phyloP scores from a whole-genome alignment of 2,113 vertebrate species.

The Pseudopipra pipra region DNA sequence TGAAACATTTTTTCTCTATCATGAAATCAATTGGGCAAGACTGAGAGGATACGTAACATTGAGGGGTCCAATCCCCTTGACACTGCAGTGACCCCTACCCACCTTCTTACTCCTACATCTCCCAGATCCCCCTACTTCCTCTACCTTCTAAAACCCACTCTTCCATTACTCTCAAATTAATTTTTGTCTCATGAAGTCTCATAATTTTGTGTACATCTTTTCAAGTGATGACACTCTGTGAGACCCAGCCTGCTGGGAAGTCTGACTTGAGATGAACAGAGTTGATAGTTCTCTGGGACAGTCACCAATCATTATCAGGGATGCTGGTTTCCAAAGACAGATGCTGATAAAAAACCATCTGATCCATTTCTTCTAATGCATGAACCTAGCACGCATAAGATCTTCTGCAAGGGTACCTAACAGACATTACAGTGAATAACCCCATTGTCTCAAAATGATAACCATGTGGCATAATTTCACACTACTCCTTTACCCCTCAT shows the following conservation, averaged over 20 bases:
- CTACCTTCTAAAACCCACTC: background rate
- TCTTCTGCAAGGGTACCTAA: background rate
- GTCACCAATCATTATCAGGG: background rate
- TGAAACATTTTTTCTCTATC: background rate
- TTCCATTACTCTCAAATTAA: background rate
- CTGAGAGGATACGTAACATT: background rate
- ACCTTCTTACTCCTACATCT: background rate
- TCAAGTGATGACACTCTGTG: background rate
- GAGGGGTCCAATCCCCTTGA: background rate
- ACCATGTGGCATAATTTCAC: background rate
- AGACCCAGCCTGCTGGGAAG: background rate
- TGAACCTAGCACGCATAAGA: background rate
- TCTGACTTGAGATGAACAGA: background rate
- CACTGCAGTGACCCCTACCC: background rate
- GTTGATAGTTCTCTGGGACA: background rate
- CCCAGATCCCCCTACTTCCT: background rate
- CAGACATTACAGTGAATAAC: background rate
- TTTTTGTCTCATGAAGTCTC: background rate
- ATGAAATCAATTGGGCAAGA: background rate
- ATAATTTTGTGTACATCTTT: background rate
- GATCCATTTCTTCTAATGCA: background rate
- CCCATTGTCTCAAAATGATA: background rate
- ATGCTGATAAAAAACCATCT: background rate
- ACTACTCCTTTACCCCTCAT: background rate
- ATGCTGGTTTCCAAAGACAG: background rate